Evolutionary conservation across 2,888 invertebrate species (phyloP).

Genomic region (Leptinotarsa haldemani): DNA sequence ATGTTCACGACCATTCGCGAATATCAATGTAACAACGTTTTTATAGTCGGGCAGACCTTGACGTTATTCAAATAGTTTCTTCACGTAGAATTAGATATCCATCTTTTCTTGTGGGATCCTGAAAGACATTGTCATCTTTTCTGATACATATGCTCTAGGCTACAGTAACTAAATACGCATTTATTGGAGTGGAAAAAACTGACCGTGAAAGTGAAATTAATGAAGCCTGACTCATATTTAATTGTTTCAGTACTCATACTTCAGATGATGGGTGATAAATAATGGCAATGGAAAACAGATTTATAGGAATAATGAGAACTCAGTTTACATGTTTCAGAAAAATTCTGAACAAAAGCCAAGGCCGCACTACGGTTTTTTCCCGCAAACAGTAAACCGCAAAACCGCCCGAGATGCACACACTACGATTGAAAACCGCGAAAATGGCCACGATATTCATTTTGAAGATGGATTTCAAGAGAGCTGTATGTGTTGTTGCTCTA

Average conservation of each 20-base stretch:
- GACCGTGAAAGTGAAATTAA: conserved; percentile 2
- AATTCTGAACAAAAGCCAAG: too few species aligned
- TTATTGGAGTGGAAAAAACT: not conserved
- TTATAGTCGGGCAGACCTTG: conserved; percentile 15
- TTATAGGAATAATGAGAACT: not conserved
- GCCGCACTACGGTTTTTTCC: too few species aligned
- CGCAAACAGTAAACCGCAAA: too few species aligned
- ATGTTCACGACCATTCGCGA: conserved; percentile 7
- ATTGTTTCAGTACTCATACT: not conserved
- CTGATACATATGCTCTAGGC: not conserved
- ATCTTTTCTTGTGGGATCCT: not conserved
- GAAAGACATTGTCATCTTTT: not conserved
- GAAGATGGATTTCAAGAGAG: too few species aligned
- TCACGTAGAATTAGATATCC: not conserved
- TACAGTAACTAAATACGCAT: not conserved
- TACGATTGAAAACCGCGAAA: too few species aligned
- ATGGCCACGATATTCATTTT: too few species aligned
- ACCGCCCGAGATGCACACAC: too few species aligned
- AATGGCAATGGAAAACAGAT: not conserved
- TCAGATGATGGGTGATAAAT: not conserved
- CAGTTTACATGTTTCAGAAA: not conserved
- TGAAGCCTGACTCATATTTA: not conserved
- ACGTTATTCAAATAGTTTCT: conserved; percentile 5
- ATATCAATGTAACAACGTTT: not conserved
- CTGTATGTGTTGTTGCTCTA: too few species aligned